Evolutionary conservation across 2,797 vertebrate genomes (phyloP), one percentile per base, ranked within the genome.

Genomic region (Rachycentron canadum): DNA sequence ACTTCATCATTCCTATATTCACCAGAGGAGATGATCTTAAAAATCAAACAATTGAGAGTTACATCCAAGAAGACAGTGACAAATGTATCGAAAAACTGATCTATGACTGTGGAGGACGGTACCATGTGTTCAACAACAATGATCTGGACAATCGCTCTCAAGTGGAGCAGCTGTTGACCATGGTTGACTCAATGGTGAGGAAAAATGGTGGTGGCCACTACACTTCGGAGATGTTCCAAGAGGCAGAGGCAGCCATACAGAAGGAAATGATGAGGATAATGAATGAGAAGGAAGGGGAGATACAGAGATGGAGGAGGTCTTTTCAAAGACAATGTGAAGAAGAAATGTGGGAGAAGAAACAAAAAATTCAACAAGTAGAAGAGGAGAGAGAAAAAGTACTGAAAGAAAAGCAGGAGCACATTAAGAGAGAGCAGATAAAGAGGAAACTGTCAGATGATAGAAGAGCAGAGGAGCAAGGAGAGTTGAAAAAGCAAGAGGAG

Each of bases 341-440:
- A 28, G 36, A 67, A 26, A 12, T 78, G 4, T 0, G 4, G 36
- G 1, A 12, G 0, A 78, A 19, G 11, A 52, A 38, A 2, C 5
- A 38, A 11, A 21, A 30, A 30, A 4, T 7, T 2, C 14, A 66
- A 40, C 2, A 13, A 5, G 63, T 43, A 28, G 43, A 8, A 45
- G 2, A 43, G 17, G 0, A 49, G 2, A 26, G 6, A 49, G 50
- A 13, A 19, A 56, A 32, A 56, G 1, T 30, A 14, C 3, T 65
- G 0, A 43, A 25, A 50, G 52, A 81, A 26, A 28, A 21, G 7
- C 19, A 73, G 30, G 64, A 71, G 5, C 4, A 23, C 0, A 7
- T 50, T 1, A 38, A 63, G 9, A 50, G 0, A 5, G 47, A 69
- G 25, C 0, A 92, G 91, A 94, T 93, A 91, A 94, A 95, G 93